phyloP scores from a whole-genome alignment of 1,140 invertebrate genomes.

The Diprion similis region DNA sequence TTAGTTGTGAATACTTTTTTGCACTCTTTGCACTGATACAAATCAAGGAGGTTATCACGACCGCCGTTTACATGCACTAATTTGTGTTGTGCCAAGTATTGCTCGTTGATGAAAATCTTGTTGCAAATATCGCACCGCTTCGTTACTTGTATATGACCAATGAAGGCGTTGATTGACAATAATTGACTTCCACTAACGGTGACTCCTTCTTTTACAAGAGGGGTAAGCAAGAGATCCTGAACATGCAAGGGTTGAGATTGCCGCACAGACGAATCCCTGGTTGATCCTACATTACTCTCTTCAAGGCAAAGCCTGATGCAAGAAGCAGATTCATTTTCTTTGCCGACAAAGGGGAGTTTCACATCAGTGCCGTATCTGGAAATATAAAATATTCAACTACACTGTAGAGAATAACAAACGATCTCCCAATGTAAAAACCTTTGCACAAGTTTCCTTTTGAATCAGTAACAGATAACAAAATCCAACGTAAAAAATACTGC shows the following conservation, averaged over 20 bases:
- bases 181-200: background rate
- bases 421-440: too few species aligned
- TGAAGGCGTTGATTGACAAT: too few species aligned
- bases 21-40: slow-evolving; percentile 20
- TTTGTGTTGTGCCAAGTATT: background rate
- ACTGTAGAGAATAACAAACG: background rate
- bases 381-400: slow-evolving; percentile 4
- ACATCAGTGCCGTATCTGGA: background rate
- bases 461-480: too few species aligned
- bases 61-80: background rate
- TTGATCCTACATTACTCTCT: background rate
- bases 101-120: background rate
- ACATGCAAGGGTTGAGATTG: background rate
- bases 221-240: background rate
- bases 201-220: background rate
- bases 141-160: background rate
- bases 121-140: background rate
- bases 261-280: background rate
- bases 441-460: too few species aligned
- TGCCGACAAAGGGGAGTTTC: background rate
- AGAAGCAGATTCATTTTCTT: background rate
- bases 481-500: too few species aligned
- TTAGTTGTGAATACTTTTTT: background rate
- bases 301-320: background rate
- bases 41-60: slow-evolving; percentile 27